Conservation (phyloP, 2,888 invertebrate species). For the Diachrysia chrysitis region DNA sequence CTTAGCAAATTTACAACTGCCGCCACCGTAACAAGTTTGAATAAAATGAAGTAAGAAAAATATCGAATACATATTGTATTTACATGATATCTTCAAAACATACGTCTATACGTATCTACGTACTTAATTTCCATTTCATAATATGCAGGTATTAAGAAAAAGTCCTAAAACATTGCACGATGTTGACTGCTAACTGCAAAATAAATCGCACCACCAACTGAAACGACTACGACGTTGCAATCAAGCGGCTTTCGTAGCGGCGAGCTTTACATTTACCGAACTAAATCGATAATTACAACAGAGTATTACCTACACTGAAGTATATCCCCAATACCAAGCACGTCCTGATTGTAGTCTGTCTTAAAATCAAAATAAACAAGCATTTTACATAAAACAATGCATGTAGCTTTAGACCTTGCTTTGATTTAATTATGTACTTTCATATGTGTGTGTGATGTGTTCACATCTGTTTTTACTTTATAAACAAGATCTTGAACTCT, state of each 20-base stretch:
- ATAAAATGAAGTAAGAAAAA: too few species aligned
- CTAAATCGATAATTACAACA: slow-evolving; percentile 39
- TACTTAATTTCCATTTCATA: background rate
- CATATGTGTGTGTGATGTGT: background rate
- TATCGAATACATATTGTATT: too few species aligned
- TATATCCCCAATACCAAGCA: slow-evolving; percentile 45
- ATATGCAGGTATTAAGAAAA: background rate
- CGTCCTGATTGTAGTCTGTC: slow-evolving; percentile 46
- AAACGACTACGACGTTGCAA: slow-evolving; percentile 49
- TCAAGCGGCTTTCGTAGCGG: slow-evolving; percentile 59
- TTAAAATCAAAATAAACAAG: slow-evolving; percentile 40
- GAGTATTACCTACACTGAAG: slow-evolving; percentile 34
- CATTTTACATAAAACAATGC: slow-evolving; percentile 18
- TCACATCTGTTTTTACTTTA: background rate
- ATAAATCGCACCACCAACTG: slow-evolving; percentile 51
- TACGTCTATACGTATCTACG: background rate
- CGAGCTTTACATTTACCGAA: slow-evolving; percentile 37
- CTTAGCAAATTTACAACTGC: background rate
- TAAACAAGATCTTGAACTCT: background rate
- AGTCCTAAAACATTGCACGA: slow-evolving; percentile 13
- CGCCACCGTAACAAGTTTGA: too few species aligned
- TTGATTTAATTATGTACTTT: background rate
- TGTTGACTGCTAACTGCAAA: slow-evolving; percentile 56
- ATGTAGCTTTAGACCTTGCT: background rate
- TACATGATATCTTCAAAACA: background rate